These are phyloP conservation scores for Bombyx mandarina DNA, from an alignment of 1,140 invertebrate species.

Conservation along the genomic window DNA sequence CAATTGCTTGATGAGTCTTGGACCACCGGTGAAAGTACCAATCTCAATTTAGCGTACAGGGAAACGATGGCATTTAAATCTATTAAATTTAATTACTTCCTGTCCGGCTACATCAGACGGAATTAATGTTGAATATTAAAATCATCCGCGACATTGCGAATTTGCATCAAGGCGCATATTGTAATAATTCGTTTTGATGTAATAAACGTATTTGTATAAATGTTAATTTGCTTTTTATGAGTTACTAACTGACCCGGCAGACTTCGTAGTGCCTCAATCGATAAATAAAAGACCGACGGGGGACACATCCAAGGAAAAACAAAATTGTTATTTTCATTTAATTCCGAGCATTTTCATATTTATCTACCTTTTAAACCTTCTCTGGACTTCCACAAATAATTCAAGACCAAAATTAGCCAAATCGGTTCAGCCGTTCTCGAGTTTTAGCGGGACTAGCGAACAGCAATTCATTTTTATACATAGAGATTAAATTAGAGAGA, in stretches of 20 bases:
- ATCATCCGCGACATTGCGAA: slow-evolving; percentile 1
- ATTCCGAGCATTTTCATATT: no score
- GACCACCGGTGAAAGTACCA: slow-evolving; percentile 29
- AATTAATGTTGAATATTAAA: slow-evolving; percentile 2
- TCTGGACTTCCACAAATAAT: no score
- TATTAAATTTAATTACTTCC: slow-evolving; percentile 7
- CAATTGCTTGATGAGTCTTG: slow-evolving; percentile 44
- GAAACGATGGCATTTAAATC: slow-evolving; percentile 10
- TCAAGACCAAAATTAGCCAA: no score
- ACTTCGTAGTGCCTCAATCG: no score
- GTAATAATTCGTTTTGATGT: slow-evolving; percentile 1
- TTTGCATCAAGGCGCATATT: not conserved
- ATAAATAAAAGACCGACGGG: no score
- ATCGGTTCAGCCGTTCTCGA: no score
- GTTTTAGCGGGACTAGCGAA: no score
- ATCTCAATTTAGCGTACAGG: not conserved
- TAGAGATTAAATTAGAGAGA: not conserved
- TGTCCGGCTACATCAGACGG: not conserved
- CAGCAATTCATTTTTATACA: no score
- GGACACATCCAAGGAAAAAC: no score
- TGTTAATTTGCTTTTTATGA: not conserved
- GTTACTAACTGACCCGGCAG: not conserved
- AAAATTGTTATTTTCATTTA: no score
- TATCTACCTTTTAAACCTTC: no score
- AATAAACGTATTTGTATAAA: not conserved